A percentile compares a stretch with the other conserved stretches of the same genome.
Evolutionary conservation across 2,888 invertebrate genomes (phyloP).

Genomic region (Ichneumon xanthorius): DNA sequence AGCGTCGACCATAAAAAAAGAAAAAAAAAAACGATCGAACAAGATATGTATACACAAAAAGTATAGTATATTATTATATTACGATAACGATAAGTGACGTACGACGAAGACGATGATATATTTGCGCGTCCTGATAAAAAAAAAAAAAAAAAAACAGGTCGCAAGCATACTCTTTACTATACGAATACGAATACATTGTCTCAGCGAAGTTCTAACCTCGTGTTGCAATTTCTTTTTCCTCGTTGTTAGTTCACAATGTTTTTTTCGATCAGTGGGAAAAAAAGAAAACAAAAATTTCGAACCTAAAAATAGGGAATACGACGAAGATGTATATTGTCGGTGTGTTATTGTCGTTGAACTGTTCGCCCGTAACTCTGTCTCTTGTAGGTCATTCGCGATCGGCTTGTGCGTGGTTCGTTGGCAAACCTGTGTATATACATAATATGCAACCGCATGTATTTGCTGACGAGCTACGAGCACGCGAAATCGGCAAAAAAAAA

Average conservation of each 20-base stretch:
- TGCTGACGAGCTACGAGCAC: conserved; percentile 25
- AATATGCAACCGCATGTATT: conserved; percentile 1
- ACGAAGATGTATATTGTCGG: conserved; percentile 60
- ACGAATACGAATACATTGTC: conserved; percentile 40
- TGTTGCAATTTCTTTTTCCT: conserved; percentile 6
- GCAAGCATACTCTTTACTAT: conserved; percentile 45
- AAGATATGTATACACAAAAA: conserved; percentile 42
- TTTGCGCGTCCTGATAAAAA: conserved; percentile 45
- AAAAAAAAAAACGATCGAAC: conserved; percentile 49
- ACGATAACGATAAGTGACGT: conserved; percentile 38
- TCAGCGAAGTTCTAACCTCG: conserved; percentile 21
- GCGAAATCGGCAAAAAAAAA: conserved; percentile 32
- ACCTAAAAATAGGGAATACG: conserved; percentile 54
- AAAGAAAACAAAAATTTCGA: conserved; percentile 40
- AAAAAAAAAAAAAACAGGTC: conserved; percentile 1
- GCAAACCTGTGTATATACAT: conserved; percentile 32
- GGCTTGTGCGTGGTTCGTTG: conserved; percentile 48
- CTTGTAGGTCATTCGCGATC: conserved; percentile 59
- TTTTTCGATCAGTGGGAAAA: background rate
- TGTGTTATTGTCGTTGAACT: conserved; percentile 68
- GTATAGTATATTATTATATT: conserved; percentile 49
- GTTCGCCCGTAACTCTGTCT: conserved; percentile 67
- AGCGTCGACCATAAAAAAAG: conserved; percentile 52
- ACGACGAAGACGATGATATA: conserved; percentile 32
- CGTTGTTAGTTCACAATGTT: background rate